Evolutionary conservation across 2,797 vertebrate genomes (phyloP).

Genomic region (Melanotaenia maccullochi): DNA sequence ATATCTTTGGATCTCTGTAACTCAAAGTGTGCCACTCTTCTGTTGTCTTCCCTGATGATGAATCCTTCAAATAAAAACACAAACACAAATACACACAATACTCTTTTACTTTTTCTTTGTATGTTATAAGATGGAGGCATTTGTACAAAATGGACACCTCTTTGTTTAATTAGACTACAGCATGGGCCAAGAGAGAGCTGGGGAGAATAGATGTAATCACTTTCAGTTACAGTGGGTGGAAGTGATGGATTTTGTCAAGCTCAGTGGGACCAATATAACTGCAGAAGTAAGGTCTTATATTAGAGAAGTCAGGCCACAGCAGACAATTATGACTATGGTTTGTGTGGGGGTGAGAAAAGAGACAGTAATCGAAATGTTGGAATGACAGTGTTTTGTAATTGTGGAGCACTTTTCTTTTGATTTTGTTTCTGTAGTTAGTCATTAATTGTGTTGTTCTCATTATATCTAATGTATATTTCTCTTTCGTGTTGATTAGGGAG

Average conservation of each 20-base stretch:
- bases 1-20: background rate
- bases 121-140: slow-evolving; percentile 9
- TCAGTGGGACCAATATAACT: slow-evolving; percentile 34
- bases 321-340: slow-evolving; percentile 10
- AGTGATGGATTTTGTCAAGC: slow-evolving; percentile 41
- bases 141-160: slow-evolving; percentile 9
- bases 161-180: slow-evolving; percentile 10
- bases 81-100: slow-evolving; percentile 3
- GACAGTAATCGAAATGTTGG: too few relatives aligned
- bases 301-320: slow-evolving; percentile 33
- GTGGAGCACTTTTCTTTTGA: background rate
- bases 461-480: background rate
- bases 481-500: background rate
- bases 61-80: slow-evolving; percentile 23
- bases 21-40: too few relatives aligned
- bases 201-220: slow-evolving; percentile 25
- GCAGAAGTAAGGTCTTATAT: slow-evolving; percentile 14
- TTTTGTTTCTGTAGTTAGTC: background rate
- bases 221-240: slow-evolving; percentile 43
- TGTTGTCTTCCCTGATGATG: background rate
- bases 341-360: slow-evolving; percentile 8
- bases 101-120: slow-evolving; percentile 14
- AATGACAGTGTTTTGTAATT: too few relatives aligned
- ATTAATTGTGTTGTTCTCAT: background rate
- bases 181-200: slow-evolving; percentile 24